Percentiles rank a stretch among this genome's conserved stretches.
Conservation (phyloP, 2,888 invertebrate genomes). For the Andrena praecox region DNA sequence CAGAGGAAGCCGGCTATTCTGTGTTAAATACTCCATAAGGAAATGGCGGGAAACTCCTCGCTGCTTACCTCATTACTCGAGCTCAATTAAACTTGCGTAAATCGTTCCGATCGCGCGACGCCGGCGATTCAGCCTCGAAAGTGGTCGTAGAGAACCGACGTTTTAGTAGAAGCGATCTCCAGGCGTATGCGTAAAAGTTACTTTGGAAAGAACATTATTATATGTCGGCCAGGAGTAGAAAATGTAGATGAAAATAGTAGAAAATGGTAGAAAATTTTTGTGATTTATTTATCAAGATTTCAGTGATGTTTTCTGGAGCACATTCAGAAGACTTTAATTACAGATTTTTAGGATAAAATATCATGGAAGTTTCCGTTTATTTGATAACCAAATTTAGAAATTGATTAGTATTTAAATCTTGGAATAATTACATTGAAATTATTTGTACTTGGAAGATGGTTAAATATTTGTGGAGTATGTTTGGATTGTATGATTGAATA, state of each 20-base stretch:
- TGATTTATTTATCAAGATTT: background rate
- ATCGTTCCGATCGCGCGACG: constrained; percentile 1
- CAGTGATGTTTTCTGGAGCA: background rate
- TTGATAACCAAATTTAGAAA: background rate
- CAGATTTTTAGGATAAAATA: no score
- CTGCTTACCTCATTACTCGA: constrained; percentile 18
- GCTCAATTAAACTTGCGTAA: constrained; percentile 14
- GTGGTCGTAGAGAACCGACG: background rate
- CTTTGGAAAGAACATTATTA: background rate
- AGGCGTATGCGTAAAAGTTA: background rate
- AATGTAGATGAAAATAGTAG: background rate
- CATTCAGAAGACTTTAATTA: background rate
- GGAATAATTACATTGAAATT: background rate
- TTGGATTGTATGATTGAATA: no score
- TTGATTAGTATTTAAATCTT: background rate
- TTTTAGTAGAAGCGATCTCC: background rate
- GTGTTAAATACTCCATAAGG: constrained; percentile 1
- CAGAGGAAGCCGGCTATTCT: background rate
- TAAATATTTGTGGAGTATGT: no score
- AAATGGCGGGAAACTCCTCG: background rate
- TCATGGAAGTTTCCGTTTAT: background rate
- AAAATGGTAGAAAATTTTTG: background rate
- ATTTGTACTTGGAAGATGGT: background rate
- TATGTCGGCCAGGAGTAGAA: background rate
- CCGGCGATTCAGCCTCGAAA: background rate